Base-by-base conservation (phyloP, 2,888 invertebrate genomes). In the Campoletis raptor region DNA sequence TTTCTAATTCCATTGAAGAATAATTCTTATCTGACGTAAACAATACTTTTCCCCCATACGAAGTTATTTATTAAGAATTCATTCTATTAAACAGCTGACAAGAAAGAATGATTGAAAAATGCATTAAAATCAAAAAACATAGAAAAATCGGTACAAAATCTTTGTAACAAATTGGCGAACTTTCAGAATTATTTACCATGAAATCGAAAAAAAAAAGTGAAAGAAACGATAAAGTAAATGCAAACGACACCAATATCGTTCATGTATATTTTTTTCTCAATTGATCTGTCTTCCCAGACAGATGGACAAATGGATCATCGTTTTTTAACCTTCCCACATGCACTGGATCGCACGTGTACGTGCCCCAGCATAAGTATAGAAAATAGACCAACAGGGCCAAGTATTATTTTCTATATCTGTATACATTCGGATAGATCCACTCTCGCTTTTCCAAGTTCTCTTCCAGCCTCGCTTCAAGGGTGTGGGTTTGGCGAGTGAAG, bases 291-390 rank as follows among this genome's bases (percentile, higher is more conserved):
- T 78, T 74, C 67, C 45, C 40, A 48, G 42, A 66, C 40, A 72
- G 70, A 61, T 52, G 66, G 66, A 86, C 77, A n/a, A 78, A 84
- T 67, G 74, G 81, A 82, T 87, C 67, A 87, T 82, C 85, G 21
- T 81, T 81, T 82, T 82, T 30, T 81, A 81, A 77, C 64, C 52
- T 48, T 67, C 12, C 24, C 42, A 15, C 67, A 66, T 81, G 64
- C 64, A 37, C 24, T 7, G n/a, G 6, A 21, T 74, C 74, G 73
- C 70, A 73, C 73, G 70, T 83, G 82, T 85, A 81, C 88, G 88
- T 88, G 88, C 80, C 70, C 64, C 54, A 57, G 88, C 83, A 89
- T 88, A 87, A 88, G 78, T 69, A 42, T 81, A 48, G 6, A 15
- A 9, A 40, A 48, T 69, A 69, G 69, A 42, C 73, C 45, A 12